Base-by-base conservation (phyloP, 1,140 invertebrate species). In the Pantala flavescens region DNA sequence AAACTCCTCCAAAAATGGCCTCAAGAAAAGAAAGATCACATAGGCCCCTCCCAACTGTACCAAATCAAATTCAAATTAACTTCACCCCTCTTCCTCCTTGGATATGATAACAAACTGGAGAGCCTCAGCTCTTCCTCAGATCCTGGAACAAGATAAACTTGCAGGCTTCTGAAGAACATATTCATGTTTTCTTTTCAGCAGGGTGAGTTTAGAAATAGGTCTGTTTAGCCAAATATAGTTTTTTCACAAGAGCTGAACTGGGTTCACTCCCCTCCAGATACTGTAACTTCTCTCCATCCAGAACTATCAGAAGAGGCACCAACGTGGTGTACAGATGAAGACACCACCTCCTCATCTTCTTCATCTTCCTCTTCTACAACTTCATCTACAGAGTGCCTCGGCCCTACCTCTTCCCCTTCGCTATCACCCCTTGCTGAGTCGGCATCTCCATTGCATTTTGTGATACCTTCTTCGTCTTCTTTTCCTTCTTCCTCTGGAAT, bases 221-320 rank as follows among this genome's bases (percentile, higher is more conserved):
- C 28, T 9, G 28, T 36, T 36, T 9, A 9, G 28, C 28, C 28
- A 36, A 36, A 36, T 36, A 36, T 36, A 9, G 28, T 36, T 36
- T 36, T 36, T 2, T 9, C 28, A 36, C 28, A 9, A 36, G 28
- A 36, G 28, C 9, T 36, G 28, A 36, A 9, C 28, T 36, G 28
- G 28, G 49, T 63, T 63, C 49, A 63, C n/a, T 63, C 84, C 7
- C 84, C 84, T 5, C 84, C 83, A 12, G 83, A 84, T 21, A 85
- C 84, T 7, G 84, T 80, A 16, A 85, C 84, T 77, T 85, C 84
- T 28, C 84, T 81, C 82, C 84, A 84, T 9, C 81, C 75, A 72
- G 82, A 79, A 75, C 79, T 81, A 11, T 82, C 82, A 70, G 82
- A 76, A 19, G 74, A 76, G 80, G 75, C 24, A 82, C 81, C 24